Percentiles rank a stretch among this genome's conserved stretches.
Conservation (phyloP, 2,888 invertebrate species). For the Pristionchus entomophagus region DNA sequence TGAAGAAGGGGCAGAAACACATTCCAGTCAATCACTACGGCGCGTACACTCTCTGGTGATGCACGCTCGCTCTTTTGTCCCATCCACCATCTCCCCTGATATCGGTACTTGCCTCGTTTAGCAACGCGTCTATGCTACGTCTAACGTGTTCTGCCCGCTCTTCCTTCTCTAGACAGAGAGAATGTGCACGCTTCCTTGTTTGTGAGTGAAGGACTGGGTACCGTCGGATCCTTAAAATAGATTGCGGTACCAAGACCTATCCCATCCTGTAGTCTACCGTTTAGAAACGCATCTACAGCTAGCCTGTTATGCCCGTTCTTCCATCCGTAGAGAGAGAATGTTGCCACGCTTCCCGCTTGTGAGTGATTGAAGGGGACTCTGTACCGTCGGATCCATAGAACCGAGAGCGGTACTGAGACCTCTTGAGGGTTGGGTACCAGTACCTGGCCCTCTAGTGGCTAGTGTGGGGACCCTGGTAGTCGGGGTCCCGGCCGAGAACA, state of each 20-base stretch:
- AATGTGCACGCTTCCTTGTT: background rate
- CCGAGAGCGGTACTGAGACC: too few relatives aligned
- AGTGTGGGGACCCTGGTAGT: conserved; percentile 11
- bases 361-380: background rate
- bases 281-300: conserved; percentile 15
- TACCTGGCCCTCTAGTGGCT: background rate
- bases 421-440: background rate
- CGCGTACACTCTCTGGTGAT: conserved; percentile 45
- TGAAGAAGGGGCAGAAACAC: background rate
- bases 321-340: background rate
- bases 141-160: conserved; percentile 49
- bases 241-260: too few relatives aligned
- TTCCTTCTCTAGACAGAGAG: conserved; percentile 17
- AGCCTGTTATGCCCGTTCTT: conserved; percentile 48
- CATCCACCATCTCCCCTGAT: background rate
- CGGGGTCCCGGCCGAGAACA: conserved; percentile 1
- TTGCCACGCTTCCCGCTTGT: background rate
- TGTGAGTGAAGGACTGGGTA: background rate
- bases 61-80: conserved; percentile 2
- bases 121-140: background rate
- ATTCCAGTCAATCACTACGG: conserved; percentile 44
- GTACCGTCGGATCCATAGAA: too few relatives aligned
- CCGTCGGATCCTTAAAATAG: too few relatives aligned
- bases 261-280: too few relatives aligned
- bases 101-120: background rate